Evolutionary conservation across 2,113 vertebrate genomes (phyloP).

Genomic region (Picathartes gymnocephalus): DNA sequence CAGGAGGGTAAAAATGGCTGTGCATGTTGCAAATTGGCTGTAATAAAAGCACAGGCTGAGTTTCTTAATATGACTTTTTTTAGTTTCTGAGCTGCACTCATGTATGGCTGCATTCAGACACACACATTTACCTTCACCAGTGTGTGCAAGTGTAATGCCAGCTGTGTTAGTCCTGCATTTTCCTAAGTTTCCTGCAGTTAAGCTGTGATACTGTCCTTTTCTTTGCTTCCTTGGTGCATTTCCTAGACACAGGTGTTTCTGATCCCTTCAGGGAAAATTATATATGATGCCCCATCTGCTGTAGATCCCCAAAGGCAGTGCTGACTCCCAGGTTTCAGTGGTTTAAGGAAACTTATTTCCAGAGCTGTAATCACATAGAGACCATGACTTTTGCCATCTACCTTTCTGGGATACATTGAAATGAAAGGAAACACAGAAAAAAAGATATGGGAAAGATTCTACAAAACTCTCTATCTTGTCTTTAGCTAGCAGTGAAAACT

Average conservation of each 20-base stretch:
- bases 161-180: not conserved
- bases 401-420: not conserved
- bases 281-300: conserved; percentile 7
- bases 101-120: not conserved
- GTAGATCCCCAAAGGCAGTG: not conserved
- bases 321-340: not conserved
- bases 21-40: not conserved
- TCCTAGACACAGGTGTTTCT: conserved; percentile 23
- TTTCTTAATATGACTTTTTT: not conserved
- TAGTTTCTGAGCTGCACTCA: not conserved
- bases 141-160: not conserved
- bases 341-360: not conserved
- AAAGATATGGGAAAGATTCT: not conserved
- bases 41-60: not conserved
- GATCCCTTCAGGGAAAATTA: not conserved
- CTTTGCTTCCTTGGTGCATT: not conserved
- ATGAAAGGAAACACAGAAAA: not conserved
- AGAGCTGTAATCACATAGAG: not conserved
- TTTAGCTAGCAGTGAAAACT: not conserved
- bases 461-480: not conserved
- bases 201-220: not conserved
- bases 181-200: not conserved
- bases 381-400: not conserved
- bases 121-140: not conserved
- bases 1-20: not conserved